phyloP scores from a whole-genome alignment of 2,113 vertebrate genomes.

The Mesembrinibis cayennensis region DNA sequence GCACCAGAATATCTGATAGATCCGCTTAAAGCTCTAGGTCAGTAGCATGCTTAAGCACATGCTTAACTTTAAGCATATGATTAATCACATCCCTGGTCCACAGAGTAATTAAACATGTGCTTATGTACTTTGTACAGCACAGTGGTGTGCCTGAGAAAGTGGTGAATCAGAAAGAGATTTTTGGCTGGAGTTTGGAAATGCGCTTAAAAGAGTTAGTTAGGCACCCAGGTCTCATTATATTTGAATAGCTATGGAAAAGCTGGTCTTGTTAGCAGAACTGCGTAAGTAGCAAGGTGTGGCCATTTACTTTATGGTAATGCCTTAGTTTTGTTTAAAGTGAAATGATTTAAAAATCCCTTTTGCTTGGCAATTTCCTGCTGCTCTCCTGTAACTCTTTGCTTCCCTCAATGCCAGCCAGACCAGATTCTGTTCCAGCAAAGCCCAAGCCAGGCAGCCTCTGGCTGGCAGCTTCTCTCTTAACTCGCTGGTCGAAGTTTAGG shows the following conservation, averaged over 20 bases:
- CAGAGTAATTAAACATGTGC: constrained; percentile 22
- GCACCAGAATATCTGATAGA: background rate
- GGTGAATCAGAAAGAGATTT: constrained; percentile 56
- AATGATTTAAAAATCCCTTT: background rate
- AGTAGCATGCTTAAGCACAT: constrained; percentile 23
- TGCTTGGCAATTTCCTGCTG: background rate
- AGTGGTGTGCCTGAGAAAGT: constrained; percentile 45
- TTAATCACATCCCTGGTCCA: constrained; percentile 45
- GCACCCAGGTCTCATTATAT: background rate
- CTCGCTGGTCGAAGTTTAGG: rapidly evolving
- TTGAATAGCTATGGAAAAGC: constrained; percentile 5
- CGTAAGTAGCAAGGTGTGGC: background rate
- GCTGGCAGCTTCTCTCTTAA: background rate
- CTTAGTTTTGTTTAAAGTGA: constrained; percentile 19
- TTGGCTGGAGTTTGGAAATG: constrained; percentile 35
- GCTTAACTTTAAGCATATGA: constrained; percentile 35
- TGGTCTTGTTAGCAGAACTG: background rate
- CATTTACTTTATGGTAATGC: constrained; percentile 8
- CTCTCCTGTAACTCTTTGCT: background rate
- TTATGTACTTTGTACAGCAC: background rate
- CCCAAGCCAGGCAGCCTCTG: background rate
- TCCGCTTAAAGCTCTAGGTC: background rate
- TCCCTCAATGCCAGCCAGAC: background rate
- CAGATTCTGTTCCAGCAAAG: background rate
- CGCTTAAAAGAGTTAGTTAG: background rate